Percentiles rank a stretch among this genome's conserved stretches.
Conservation (phyloP, 64 coral and sea anemone genomes). For the Montipora sp. region DNA sequence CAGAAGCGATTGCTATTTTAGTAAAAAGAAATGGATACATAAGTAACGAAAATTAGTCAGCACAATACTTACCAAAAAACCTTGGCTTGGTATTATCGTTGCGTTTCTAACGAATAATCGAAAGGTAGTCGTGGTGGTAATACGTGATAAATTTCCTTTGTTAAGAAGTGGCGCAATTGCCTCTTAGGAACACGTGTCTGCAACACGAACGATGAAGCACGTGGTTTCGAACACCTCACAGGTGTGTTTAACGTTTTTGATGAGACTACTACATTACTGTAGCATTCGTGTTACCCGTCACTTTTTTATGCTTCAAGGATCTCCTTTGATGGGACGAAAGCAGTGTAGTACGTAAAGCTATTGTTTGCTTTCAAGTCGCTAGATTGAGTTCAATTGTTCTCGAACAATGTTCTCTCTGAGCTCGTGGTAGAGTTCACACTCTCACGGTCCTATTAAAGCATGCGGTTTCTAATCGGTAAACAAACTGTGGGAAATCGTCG, state of each 20-base stretch:
- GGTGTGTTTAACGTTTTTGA: constrained; percentile 27
- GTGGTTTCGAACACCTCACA: constrained; percentile 28
- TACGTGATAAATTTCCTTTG: neutral
- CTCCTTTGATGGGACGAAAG: neutral
- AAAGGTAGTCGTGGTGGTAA: neutral
- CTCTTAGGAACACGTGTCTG: neutral
- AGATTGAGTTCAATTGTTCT: constrained; percentile 24
- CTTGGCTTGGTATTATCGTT: neutral
- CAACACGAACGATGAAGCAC: constrained; percentile 11
- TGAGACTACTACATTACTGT: neutral
- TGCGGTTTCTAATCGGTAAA: constrained; percentile 29
- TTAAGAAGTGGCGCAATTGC: neutral
- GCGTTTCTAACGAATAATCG: neutral
- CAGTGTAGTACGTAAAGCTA: neutral
- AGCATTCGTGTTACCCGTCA: neutral
- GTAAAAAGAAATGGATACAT: neutral
- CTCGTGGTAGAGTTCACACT: constrained; percentile 27
- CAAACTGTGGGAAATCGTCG: constrained; percentile 1
- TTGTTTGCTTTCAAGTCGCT: constrained; percentile 15
- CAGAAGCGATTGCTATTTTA: too few relatives aligned
- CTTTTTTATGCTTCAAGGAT: neutral
- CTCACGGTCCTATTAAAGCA: constrained; percentile 31
- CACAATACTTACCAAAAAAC: neutral
- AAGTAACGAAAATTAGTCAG: neutral
- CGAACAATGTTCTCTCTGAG: constrained; percentile 2